Evolutionary conservation across 2,113 vertebrate species (phyloP), one percentile per base, ranked within the genome.

Genomic region (Clarias batrachus): DNA sequence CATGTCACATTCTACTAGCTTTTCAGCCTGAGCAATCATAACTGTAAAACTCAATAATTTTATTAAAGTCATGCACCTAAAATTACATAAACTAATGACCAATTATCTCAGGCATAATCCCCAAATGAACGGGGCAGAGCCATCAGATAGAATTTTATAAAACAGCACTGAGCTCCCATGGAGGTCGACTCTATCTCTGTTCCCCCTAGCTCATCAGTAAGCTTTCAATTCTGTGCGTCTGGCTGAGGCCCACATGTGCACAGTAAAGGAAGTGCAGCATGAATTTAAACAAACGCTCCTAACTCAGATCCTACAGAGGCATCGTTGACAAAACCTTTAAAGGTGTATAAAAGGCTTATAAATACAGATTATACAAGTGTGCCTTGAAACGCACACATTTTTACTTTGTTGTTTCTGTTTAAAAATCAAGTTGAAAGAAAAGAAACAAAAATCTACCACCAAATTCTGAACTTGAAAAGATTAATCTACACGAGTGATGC

Each of bases 51-150:
- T 9, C 19, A 83, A 52, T 74, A 17, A 23, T 27, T 85, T 25
- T 85, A 76, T 74, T 66, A 85, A 63, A 37, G 78, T 27, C 10
- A 78, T 16, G n/a, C 52, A 63, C 12, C 2, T 57, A 74, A 56
- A 82, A 78, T 52, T 11, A 48, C 71, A 70, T 48, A 86, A 65
- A 89, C 60, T 62, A 56, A 37, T 90, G 87, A 87, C 77, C 88
- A 90, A 90, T 91, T 81, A 86, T 73, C 79, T 88, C 87, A 88
- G 86, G 57, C 87, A 81, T 90, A 91, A 91, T 90, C 90, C 70
- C 68, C 82, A 86, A 87, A 73, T 88, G 71, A 88, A 90, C 11
- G 60, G 89, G 87, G 91, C 89, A 89, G 88, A 84, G 57, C 10
- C 63, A 86, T 82, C 88, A 88, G 83, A 89, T 87, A 87, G 83